Percentiles rank a stretch among this genome's conserved stretches.
phyloP scores from a whole-genome alignment of 30 jellyfish, hydroid and myxozoan genomes.

The Turritopsis dohrnii region DNA sequence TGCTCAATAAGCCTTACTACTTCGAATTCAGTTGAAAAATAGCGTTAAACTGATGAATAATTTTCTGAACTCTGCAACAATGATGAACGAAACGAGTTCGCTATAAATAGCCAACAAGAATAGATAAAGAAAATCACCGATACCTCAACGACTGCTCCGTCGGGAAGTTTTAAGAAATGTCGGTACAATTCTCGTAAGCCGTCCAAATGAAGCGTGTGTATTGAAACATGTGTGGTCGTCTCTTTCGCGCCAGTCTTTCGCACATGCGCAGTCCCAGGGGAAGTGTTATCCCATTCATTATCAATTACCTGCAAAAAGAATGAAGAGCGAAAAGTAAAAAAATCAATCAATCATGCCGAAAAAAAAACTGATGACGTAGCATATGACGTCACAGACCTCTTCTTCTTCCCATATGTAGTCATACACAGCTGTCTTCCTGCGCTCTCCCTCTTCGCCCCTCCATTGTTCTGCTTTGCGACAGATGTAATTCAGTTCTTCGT shows the following conservation, averaged over 20 bases:
- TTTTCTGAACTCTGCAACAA: too few species aligned
- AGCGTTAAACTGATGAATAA: too few species aligned
- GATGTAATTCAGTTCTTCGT: conserved; percentile 66
- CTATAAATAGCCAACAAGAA: too few species aligned
- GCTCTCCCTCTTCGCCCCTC: conserved; percentile 96
- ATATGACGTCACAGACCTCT: conserved; percentile 40
- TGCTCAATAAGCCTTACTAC: too few species aligned
- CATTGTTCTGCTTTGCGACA: conserved; percentile 92
- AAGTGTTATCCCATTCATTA: conserved; percentile 55
- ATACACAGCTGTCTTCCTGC: conserved; percentile 80
- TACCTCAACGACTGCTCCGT: conserved; percentile 94
- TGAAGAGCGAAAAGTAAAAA: too few species aligned
- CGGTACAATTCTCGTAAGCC: conserved; percentile 82
- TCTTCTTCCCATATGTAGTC: conserved; percentile 92
- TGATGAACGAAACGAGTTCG: too few species aligned
- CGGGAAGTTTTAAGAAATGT: conserved; percentile 72
- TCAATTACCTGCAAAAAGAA: conserved; percentile 42
- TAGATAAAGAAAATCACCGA: not conserved
- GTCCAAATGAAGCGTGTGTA: conserved; percentile 74
- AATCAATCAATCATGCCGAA: too few species aligned
- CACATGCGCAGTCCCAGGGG: conserved; percentile 26
- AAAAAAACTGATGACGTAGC: not conserved
- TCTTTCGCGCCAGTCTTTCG: conserved; percentile 58
- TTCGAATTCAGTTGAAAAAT: too few species aligned
- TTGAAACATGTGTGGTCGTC: conserved; percentile 77